These are phyloP conservation scores for Camponotus pennsylvanicus DNA, from an alignment of 1,140 invertebrate genomes.

Conservation along the genomic window DNA sequence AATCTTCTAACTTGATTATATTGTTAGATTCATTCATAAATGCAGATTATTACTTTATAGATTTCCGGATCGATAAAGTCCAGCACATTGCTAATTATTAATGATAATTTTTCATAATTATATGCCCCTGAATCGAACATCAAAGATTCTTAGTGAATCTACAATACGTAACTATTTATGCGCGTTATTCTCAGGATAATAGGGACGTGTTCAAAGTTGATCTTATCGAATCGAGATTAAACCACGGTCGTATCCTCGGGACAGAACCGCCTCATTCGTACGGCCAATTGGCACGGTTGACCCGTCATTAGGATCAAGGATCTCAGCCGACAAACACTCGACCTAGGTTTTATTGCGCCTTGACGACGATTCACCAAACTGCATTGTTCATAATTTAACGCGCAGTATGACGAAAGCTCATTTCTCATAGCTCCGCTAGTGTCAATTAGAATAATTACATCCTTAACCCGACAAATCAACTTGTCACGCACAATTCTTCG, in stretches of 20 bases:
- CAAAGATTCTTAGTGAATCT: not conserved
- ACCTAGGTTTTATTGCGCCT: slow-evolving; percentile 68
- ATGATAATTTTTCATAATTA: slow-evolving; percentile 3
- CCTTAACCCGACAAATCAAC: slow-evolving; percentile 6
- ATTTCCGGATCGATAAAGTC: not conserved
- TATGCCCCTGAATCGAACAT: not conserved
- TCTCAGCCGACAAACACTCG: slow-evolving; percentile 61
- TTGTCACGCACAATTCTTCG: not conserved
- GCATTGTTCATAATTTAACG: not conserved
- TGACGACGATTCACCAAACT: slow-evolving; percentile 45
- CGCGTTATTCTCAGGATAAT: not conserved
- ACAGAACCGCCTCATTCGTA: slow-evolving; percentile 67
- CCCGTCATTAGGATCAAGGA: slow-evolving; percentile 84
- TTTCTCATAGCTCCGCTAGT: not conserved
- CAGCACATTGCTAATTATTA: not conserved
- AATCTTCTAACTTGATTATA: not conserved
- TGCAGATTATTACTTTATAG: not conserved
- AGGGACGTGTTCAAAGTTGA: slow-evolving; percentile 37
- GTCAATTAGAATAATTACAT: slow-evolving; percentile 38
- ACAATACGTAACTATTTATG: not conserved
- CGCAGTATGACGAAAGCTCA: slow-evolving; percentile 9
- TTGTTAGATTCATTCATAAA: not conserved
- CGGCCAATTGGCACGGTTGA: slow-evolving; percentile 81
- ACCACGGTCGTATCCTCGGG: slow-evolving; percentile 51
- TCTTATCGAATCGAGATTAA: slow-evolving; percentile 60